Conservation (phyloP, 2,797 vertebrate genomes). For the Parambassis ranga region DNA sequence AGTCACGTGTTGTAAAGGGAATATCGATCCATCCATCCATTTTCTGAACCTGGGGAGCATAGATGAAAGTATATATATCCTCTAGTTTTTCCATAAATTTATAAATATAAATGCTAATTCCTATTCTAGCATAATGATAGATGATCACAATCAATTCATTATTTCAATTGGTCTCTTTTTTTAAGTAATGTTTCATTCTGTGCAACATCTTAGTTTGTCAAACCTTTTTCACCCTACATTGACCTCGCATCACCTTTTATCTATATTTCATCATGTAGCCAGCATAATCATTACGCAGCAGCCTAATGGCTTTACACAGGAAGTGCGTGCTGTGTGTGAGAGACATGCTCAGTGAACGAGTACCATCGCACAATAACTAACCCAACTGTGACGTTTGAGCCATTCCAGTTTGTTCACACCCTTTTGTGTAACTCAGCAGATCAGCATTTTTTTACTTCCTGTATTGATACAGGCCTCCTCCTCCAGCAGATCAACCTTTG, state of each 20-base stretch:
- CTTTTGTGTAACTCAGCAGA: slow-evolving; percentile 46
- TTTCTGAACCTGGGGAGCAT: no score
- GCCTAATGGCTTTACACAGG: slow-evolving; percentile 51
- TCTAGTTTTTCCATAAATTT: no score
- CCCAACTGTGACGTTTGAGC: slow-evolving; percentile 39
- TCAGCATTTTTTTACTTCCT: slow-evolving; percentile 13
- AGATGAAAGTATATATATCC: no score
- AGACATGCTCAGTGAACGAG: slow-evolving; percentile 16
- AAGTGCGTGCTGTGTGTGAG: slow-evolving; percentile 34
- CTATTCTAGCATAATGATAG: no score
- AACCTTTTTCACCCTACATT: neutral
- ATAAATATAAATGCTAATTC: no score
- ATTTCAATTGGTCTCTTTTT: neutral
- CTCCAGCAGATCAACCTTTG: neutral
- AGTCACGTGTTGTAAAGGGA: no score
- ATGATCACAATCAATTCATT: no score
- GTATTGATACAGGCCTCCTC: neutral
- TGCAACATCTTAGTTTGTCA: neutral
- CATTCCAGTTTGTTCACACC: slow-evolving; percentile 42
- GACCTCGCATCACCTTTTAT: neutral
- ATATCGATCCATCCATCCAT: no score
- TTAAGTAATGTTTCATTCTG: neutral
- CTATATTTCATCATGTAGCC: slow-evolving; percentile 27
- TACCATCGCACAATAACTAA: slow-evolving; percentile 25
- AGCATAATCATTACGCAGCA: neutral